Percentiles rank a stretch among this genome's conserved stretches.
These are phyloP conservation scores for Colossoma macropomum DNA, from an alignment of 2,113 vertebrate species.

Conservation along the genomic window DNA sequence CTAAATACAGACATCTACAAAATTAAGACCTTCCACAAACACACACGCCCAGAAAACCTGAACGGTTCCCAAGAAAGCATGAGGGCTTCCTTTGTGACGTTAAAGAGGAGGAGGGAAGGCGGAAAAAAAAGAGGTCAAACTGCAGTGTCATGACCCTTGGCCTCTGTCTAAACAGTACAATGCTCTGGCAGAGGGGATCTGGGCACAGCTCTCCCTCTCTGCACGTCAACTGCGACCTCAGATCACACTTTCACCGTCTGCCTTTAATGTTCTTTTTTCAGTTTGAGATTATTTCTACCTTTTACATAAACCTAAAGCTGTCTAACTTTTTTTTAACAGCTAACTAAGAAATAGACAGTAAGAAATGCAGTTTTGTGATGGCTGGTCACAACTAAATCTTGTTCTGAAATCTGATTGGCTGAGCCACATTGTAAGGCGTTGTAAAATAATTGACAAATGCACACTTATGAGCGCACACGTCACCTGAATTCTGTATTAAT, in stretches of 20 bases:
- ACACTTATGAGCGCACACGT: too few relatives aligned
- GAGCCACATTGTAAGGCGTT: too few relatives aligned
- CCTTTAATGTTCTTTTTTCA: neutral
- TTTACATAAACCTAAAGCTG: neutral
- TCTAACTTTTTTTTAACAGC: too few relatives aligned
- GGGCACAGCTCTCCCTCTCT: constrained; percentile 1
- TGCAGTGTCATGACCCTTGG: constrained; percentile 45
- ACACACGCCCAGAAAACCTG: constrained; percentile 1
- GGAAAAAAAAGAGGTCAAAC: constrained; percentile 38
- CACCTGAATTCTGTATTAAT: too few relatives aligned
- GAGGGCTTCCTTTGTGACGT: constrained; percentile 51
- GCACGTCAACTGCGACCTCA: constrained; percentile 16
- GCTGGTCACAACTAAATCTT: too few relatives aligned
- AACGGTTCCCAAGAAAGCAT: constrained; percentile 41
- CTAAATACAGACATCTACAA: constrained; percentile 17
- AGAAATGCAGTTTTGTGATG: too few relatives aligned
- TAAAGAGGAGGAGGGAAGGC: constrained; percentile 13
- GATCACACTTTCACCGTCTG: neutral
- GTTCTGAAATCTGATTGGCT: too few relatives aligned
- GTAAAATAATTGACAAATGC: too few relatives aligned
- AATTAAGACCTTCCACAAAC: constrained; percentile 5
- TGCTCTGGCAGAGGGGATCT: constrained; percentile 22
- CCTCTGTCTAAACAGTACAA: constrained; percentile 48
- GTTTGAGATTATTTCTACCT: neutral
- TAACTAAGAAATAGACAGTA: too few relatives aligned